Evolutionary conservation across 2,888 invertebrate species (phyloP).

Genomic region (Drosophila anomelani): DNA sequence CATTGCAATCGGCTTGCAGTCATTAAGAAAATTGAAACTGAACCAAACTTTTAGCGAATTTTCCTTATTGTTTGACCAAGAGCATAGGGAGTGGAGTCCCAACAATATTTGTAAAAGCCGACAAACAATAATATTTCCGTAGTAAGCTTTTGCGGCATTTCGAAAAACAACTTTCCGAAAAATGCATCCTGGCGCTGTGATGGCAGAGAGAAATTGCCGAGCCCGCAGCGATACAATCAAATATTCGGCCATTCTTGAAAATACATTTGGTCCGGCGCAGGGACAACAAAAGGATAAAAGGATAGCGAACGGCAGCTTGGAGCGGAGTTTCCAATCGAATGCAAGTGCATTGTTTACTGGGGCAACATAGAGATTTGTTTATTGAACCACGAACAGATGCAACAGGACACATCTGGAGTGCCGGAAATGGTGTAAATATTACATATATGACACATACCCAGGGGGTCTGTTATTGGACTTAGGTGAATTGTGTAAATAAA

Average conservation of each 20-base stretch:
- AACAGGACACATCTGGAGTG: conserved; percentile 11
- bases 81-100: not conserved
- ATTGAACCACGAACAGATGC: conserved; percentile 3
- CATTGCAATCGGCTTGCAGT: not conserved
- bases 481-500: not conserved
- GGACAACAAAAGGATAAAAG: conserved; percentile 3
- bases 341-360: conserved; percentile 47
- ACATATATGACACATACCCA: not conserved
- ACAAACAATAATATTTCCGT: conserved; percentile 23
- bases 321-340: conserved; percentile 32
- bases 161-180: conserved; percentile 19
- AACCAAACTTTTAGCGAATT: conserved; percentile 26
- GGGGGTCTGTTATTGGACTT: not conserved
- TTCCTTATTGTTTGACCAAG: conserved; percentile 38
- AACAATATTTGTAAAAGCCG: conserved; percentile 13
- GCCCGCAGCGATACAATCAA: conserved; percentile 29
- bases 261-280: conserved; percentile 17
- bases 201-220: conserved; percentile 2
- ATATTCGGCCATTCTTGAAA: conserved; percentile 21
- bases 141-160: conserved; percentile 21
- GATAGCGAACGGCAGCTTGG: conserved; percentile 1
- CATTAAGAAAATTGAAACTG: conserved; percentile 9
- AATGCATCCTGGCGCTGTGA: not conserved
- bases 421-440: conserved; percentile 17
- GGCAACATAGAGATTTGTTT: conserved; percentile 29